Percentiles rank a stretch among this genome's conserved stretches.
Conservation (phyloP, 2,113 vertebrate species). For the Dicaeum eximium region DNA sequence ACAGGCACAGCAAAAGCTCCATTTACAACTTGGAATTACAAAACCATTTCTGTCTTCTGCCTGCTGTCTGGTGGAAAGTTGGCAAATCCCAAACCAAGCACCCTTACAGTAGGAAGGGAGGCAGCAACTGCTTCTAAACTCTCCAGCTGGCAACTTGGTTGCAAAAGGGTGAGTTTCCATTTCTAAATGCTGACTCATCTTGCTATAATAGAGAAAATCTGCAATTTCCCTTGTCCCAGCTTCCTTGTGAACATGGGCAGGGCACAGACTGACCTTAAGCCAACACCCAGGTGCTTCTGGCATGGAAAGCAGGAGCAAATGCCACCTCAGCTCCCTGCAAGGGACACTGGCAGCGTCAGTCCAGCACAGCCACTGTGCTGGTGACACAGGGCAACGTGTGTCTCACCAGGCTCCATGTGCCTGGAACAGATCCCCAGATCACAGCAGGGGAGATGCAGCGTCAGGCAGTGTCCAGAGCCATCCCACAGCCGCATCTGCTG, state of each 20-base stretch:
- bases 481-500: not conserved
- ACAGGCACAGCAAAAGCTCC: rapidly evolving
- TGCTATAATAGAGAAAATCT: not conserved
- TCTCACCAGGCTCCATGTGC: rapidly evolving
- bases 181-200: not conserved
- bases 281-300: not conserved
- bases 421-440: not conserved
- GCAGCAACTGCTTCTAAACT: not conserved
- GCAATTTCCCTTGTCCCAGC: not conserved
- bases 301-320: not conserved
- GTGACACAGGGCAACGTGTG: not conserved
- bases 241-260: not conserved
- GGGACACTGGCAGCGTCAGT: not conserved
- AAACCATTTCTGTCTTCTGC: not conserved
- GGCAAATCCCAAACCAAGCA: not conserved
- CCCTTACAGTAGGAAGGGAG: not conserved
- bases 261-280: not conserved
- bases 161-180: not conserved
- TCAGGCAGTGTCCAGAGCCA: not conserved
- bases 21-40: not conserved
- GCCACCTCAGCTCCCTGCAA: not conserved
- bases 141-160: not conserved
- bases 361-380: not conserved
- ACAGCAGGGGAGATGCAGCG: not conserved
- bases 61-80: rapidly evolving